Evolutionary conservation across 2,888 invertebrate genomes (phyloP).

Genomic region (Lydus trimaculatus): DNA sequence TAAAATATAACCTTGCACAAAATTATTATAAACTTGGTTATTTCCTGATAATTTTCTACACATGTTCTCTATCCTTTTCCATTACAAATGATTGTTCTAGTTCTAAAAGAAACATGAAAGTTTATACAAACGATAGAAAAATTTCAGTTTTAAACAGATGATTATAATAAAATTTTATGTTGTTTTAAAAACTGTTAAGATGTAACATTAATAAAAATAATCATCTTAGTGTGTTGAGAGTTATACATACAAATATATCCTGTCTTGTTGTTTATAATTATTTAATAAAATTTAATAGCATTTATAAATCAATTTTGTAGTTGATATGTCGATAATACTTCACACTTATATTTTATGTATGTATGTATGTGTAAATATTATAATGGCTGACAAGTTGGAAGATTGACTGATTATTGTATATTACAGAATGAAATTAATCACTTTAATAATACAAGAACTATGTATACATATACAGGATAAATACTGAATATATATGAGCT

Average conservation of each 20-base stretch:
- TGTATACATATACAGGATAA: conserved; percentile 3
- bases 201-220: neutral
- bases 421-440: conserved; percentile 10
- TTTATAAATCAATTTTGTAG: conserved; percentile 2
- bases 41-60: conserved; percentile 9
- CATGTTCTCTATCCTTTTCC: neutral
- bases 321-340: neutral
- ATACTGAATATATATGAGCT: neutral
- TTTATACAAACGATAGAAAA: no score
- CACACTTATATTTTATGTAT: neutral
- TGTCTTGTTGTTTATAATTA: neutral
- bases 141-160: neutral
- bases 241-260: neutral
- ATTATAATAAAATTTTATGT: neutral
- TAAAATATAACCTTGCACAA: conserved; percentile 9
- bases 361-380: neutral
- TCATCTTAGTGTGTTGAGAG: neutral
- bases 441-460: conserved; percentile 8
- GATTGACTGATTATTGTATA: conserved; percentile 9
- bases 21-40: neutral
- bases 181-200: neutral
- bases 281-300: neutral
- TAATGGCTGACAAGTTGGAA: neutral
- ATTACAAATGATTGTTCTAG: no score
- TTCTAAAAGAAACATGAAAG: no score